Evolutionary conservation across 2,797 vertebrate genomes (phyloP), one percentile per base, ranked within the genome.

Genomic region (Esox masquinongy): DNA sequence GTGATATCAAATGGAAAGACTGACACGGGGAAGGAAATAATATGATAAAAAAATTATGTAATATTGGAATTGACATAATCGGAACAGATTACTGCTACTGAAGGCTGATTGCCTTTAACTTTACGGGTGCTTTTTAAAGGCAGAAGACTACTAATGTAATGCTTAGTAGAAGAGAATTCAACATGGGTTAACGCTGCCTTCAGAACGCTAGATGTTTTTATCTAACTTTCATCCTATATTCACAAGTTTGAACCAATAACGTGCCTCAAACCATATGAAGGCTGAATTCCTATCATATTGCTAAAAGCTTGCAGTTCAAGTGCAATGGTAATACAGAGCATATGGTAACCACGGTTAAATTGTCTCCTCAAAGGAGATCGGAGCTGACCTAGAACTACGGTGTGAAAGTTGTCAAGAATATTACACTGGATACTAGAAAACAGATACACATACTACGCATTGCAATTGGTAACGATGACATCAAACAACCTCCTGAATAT

Each of bases 291-390:
- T 29, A 84, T 89, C 86, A 81, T 82, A 84, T 76, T 86, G 80
- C 86, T 74, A 83, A 84, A 74, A 31, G 24, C 75, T 82, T 8
- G 26, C 68, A 88, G 81, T 80, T 81, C 80, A 75, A 85, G 72
- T 53, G 74, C 29, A 77, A 79, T 84, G 80, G 79, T 91, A 91
- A 91, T 89, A 81, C 79, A 80, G 85, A 90, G 87, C 91, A 93
- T 88, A 91, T 92, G 92, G 83, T 68, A 85, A 87, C 85, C 79
- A 76, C 68, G 84, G 82, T 76, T 79, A 68, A 84, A 84, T 51
- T 67, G 75, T 79, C 77, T 85, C 87, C 91, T 92, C 88, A 92
- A 91, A 90, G 88, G 83, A 70, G 79, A 75, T 82, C 73, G 6
- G 77, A 61, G 80, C 77, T 81, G 84, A 88, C 85, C 84, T 77